Evolutionary conservation across 2,797 vertebrate genomes (phyloP), one percentile per base, ranked within the genome.

Genomic region (Ctenopoma multispine): DNA sequence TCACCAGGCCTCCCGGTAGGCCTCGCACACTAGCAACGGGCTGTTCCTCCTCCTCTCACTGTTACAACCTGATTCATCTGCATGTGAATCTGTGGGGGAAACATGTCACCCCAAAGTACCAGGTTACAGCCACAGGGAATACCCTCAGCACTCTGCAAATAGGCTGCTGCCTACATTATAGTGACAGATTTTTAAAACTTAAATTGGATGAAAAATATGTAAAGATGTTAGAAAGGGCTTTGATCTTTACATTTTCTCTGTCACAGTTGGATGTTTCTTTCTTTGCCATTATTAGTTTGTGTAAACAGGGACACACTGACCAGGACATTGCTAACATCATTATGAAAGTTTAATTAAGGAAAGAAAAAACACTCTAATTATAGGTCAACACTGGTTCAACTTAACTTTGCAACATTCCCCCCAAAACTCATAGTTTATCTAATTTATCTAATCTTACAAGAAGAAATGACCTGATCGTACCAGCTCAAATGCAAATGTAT

Each of bases 81-180:
- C 68, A 77, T 84, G 64, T 15, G 4, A 54, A 70, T 67, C 60
- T 31, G 69, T 72, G 68, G 49, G 61, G 69, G 81, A 75, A 82
- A 87, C 78, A 64, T 72, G 79, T 80, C 78, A 79, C 75, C 82
- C 56, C 43, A 83, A 78, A 69, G 54, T 85, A 59, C 65, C 60
- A 21, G 83, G 69, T 83, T 84, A 66, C 62, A 27, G 40, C 87
- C 82, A 63, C 67, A 54, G 87, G 79, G 84, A 82, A 79, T 75
- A 77, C 46, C 34, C 34, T 4, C 62, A 62, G 63, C 23, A 11
- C 74, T 79, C 46, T 57, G 59, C 66, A 87, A 79, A 86, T 56
- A 43, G 79, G 79, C 69, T 74, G 66, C 71, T 75, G 48, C 80
- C 66, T 79, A 67, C 65, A 77, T 83, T 86, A 82, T 44, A 40